Evolutionary conservation across 2,797 vertebrate species (phyloP).

Genomic region (Helarctos malayanus): DNA sequence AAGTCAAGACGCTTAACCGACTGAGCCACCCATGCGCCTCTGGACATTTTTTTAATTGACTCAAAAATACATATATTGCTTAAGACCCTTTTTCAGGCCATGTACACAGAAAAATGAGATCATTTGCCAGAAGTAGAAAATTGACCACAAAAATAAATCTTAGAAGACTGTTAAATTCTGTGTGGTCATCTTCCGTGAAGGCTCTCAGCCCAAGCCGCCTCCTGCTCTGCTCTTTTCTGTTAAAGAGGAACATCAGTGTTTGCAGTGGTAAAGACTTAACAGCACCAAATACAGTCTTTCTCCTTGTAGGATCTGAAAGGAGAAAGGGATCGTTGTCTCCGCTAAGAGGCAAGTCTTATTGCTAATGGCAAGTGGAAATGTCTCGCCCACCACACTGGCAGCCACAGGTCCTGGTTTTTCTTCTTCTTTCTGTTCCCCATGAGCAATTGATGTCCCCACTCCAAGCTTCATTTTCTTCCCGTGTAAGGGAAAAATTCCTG

Average conservation of each 20-base stretch:
- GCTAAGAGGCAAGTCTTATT: not conserved
- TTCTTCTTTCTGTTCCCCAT: not conserved
- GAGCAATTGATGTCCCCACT: not conserved
- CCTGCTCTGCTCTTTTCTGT: not conserved
- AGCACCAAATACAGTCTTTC: not conserved
- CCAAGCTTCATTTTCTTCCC: not conserved
- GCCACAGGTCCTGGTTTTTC: not conserved
- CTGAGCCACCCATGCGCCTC: not conserved
- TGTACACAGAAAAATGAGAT: not conserved
- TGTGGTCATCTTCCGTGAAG: too few species aligned
- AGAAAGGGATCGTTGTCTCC: not conserved
- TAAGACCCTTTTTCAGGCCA: not conserved
- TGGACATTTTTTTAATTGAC: not conserved
- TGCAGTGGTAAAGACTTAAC: not conserved
- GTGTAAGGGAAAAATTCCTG: not conserved
- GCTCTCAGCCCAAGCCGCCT: not conserved
- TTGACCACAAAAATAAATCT: not conserved
- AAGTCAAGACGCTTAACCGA: not conserved
- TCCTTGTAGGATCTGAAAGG: not conserved
- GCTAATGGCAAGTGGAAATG: not conserved
- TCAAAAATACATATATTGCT: not conserved
- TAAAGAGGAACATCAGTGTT: not conserved
- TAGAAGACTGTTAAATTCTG: not conserved
- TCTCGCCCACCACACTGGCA: not conserved
- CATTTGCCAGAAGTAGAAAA: constrained; percentile 15